Percentiles rank a stretch among this genome's conserved stretches.
phyloP scores from a whole-genome alignment of 2,888 invertebrate species.

The Rhagium mordax region DNA sequence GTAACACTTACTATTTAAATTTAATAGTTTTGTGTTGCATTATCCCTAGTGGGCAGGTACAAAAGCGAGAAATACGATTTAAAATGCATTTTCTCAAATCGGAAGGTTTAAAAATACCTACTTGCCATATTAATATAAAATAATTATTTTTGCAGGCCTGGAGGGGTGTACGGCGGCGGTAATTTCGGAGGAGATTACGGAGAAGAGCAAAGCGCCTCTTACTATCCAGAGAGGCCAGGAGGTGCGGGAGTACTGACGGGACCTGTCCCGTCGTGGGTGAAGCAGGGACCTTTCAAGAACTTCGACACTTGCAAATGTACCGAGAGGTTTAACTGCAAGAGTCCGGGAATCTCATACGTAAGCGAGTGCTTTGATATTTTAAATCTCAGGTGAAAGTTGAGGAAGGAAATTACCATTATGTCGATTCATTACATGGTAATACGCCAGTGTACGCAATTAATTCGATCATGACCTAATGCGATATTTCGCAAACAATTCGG shows the following conservation, averaged over 20 bases:
- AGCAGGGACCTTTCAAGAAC: slow-evolving; percentile 65
- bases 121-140: no score
- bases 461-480: background rate
- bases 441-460: background rate
- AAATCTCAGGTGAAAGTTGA: background rate
- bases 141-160: slow-evolving; percentile 59
- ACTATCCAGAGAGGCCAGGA: slow-evolving; percentile 41
- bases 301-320: slow-evolving; percentile 72
- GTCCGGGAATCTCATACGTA: slow-evolving; percentile 73
- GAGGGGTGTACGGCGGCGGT: slow-evolving; percentile 54
- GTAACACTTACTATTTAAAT: no score
- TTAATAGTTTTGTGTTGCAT: no score
- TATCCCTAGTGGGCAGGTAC: no score
- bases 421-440: background rate
- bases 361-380: slow-evolving; percentile 31
- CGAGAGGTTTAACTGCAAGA: slow-evolving; percentile 73
- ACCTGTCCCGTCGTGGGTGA: slow-evolving; percentile 68
- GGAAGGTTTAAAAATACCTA: no score
- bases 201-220: slow-evolving; percentile 40
- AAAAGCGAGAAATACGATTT: no score
- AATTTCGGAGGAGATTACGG: slow-evolving; percentile 55
- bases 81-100: no score
- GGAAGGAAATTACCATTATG: background rate
- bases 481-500: background rate
- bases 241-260: slow-evolving; percentile 63